These are phyloP conservation scores for Ooceraea biroi DNA, from an alignment of 1,140 invertebrate genomes.

Conservation along the genomic window DNA sequence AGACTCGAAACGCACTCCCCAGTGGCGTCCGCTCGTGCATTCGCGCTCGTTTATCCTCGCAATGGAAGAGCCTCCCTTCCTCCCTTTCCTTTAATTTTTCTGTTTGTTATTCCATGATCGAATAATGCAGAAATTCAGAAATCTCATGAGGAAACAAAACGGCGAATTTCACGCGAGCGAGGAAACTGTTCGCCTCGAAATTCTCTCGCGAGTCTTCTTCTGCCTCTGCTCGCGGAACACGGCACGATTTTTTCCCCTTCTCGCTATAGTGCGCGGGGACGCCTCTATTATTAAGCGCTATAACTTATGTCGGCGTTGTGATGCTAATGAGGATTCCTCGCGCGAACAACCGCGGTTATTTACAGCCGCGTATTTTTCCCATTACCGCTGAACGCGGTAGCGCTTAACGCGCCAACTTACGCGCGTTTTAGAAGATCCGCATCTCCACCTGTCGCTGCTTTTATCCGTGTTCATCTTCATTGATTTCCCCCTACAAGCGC, in stretches of 20 bases:
- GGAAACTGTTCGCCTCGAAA: neutral
- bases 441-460: slow-evolving; percentile 36
- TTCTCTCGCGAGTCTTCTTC: slow-evolving; percentile 20
- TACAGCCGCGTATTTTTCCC: slow-evolving; percentile 73
- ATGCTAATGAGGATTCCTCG: slow-evolving; percentile 80
- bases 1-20: slow-evolving; percentile 65
- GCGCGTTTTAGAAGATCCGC: slow-evolving; percentile 29
- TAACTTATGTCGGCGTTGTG: slow-evolving; percentile 79
- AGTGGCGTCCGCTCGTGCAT: slow-evolving; percentile 25
- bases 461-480: slow-evolving; percentile 44
- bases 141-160: no score
- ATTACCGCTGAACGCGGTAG: slow-evolving; percentile 43
- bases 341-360: slow-evolving; percentile 72
- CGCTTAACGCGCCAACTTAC: slow-evolving; percentile 26
- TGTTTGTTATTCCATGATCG: neutral
- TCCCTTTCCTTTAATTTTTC: neutral
- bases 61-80: neutral
- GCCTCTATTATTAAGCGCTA: slow-evolving; percentile 79
- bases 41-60: slow-evolving; percentile 38
- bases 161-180: neutral
- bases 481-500: slow-evolving; percentile 19
- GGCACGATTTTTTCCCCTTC: slow-evolving; percentile 34
- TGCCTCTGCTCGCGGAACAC: slow-evolving; percentile 15
- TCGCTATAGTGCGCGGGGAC: slow-evolving; percentile 61
- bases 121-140: no score